These are phyloP conservation scores for Brachionus rotundiformis DNA, from an alignment of 1,140 invertebrate genomes.

Conservation along the genomic window DNA sequence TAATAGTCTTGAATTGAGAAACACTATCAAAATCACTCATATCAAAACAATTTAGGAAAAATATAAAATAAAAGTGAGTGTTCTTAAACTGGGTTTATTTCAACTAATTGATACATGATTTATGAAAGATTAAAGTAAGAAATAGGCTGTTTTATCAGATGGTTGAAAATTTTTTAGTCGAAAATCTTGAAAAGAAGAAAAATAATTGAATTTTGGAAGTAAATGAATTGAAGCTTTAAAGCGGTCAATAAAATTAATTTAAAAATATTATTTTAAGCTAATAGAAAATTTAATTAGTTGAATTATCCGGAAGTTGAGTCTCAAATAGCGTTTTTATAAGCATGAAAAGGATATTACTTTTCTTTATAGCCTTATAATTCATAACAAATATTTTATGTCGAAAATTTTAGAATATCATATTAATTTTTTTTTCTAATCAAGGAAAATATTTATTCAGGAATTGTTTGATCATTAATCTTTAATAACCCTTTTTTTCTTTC, in stretches of 20 bases:
- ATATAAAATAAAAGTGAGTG: neutral
- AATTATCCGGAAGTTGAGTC: neutral
- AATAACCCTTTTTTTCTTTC: neutral
- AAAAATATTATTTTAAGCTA: neutral
- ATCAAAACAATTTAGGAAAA: neutral
- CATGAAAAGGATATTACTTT: constrained; percentile 14
- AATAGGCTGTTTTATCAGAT: constrained; percentile 1
- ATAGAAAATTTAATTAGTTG: neutral
- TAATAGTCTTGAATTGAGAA: neutral
- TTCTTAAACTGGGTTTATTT: neutral
- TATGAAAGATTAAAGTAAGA: neutral
- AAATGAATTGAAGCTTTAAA: neutral
- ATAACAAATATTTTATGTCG: neutral
- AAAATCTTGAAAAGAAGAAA: constrained; percentile 11
- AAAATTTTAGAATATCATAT: constrained; percentile 5
- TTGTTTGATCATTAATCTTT: constrained; percentile 38
- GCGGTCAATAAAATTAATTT: neutral
- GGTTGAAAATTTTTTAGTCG: neutral
- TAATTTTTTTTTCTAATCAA: neutral
- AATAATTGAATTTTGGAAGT: neutral
- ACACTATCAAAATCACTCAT: neutral
- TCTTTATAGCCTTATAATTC: neutral
- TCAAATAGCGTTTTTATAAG: constrained; percentile 15
- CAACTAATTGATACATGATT: neutral
- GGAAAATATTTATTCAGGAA: neutral